These are phyloP conservation scores for Spilosoma lubricipeda DNA, from an alignment of 2,888 invertebrate genomes.

Conservation along the genomic window DNA sequence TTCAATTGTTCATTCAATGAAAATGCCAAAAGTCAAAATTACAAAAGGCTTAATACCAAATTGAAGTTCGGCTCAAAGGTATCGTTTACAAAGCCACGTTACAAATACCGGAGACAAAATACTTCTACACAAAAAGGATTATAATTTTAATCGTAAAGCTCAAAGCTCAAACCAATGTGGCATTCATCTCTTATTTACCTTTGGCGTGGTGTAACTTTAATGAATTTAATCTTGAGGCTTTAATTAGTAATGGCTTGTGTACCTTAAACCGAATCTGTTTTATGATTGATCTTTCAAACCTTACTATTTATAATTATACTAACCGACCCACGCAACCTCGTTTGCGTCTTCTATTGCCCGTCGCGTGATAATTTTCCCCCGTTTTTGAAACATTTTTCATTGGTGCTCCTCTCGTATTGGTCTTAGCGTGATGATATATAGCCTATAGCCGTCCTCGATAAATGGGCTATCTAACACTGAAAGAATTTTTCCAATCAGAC, in stretches of 20 bases:
- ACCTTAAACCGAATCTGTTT: background rate
- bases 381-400: too few relatives aligned
- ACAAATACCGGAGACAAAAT: slow-evolving; percentile 26
- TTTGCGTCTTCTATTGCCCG: too few relatives aligned
- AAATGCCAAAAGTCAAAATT: slow-evolving; percentile 8
- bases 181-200: slow-evolving; percentile 15
- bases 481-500: too few relatives aligned
- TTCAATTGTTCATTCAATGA: background rate
- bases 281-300: slow-evolving; percentile 5
- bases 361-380: too few relatives aligned
- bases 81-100: slow-evolving; percentile 29
- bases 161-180: slow-evolving; percentile 20
- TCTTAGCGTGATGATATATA: too few relatives aligned
- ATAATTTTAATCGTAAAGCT: slow-evolving; percentile 32
- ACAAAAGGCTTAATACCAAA: slow-evolving; percentile 16
- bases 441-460: too few relatives aligned
- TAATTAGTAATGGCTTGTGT: slow-evolving; percentile 14
- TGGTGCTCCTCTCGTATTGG: too few relatives aligned
- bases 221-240: slow-evolving; percentile 17
- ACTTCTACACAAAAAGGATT: slow-evolving; percentile 25
- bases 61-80: slow-evolving; percentile 20
- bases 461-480: too few relatives aligned
- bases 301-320: background rate
- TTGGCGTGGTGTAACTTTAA: slow-evolving; percentile 14
- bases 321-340: too few relatives aligned